Conservation (phyloP, 2,797 vertebrate genomes). For the Pangasius djambal region DNA sequence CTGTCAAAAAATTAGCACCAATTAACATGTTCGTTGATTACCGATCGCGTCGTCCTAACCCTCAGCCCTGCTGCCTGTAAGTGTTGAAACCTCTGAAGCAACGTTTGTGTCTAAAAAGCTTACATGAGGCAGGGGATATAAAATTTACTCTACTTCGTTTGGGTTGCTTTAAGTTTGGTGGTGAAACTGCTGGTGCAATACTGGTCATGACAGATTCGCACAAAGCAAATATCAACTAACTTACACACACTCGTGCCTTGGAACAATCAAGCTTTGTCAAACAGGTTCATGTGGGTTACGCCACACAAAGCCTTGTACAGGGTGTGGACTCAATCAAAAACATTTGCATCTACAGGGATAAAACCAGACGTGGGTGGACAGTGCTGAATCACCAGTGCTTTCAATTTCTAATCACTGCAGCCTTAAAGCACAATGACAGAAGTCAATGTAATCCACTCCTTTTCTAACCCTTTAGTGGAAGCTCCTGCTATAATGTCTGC, state of each 20-base stretch:
- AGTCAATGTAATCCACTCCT: slow-evolving; percentile 38
- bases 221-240: slow-evolving; percentile 33
- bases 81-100: neutral
- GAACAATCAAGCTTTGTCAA: slow-evolving; percentile 44
- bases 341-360: slow-evolving; percentile 53
- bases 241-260: slow-evolving; percentile 1
- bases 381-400: slow-evolving; percentile 39
- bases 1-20: neutral
- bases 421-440: slow-evolving; percentile 2
- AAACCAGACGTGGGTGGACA: slow-evolving; percentile 41
- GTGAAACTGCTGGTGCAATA: neutral
- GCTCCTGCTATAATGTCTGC: slow-evolving; percentile 23
- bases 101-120: neutral
- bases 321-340: slow-evolving; percentile 42
- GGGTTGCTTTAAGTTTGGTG: neutral
- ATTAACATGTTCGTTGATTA: neutral
- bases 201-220: slow-evolving; percentile 2
- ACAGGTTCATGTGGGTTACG: slow-evolving; percentile 50
- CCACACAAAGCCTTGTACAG: slow-evolving; percentile 34
- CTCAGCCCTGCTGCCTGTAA: neutral
- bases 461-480: neutral
- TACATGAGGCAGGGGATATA: neutral
- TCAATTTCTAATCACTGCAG: slow-evolving; percentile 36
- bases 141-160: neutral
- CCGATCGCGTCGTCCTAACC: too few species aligned